phyloP scores from a whole-genome alignment of 2,797 vertebrate genomes.

The Pseudochaenichthys georgianus region DNA sequence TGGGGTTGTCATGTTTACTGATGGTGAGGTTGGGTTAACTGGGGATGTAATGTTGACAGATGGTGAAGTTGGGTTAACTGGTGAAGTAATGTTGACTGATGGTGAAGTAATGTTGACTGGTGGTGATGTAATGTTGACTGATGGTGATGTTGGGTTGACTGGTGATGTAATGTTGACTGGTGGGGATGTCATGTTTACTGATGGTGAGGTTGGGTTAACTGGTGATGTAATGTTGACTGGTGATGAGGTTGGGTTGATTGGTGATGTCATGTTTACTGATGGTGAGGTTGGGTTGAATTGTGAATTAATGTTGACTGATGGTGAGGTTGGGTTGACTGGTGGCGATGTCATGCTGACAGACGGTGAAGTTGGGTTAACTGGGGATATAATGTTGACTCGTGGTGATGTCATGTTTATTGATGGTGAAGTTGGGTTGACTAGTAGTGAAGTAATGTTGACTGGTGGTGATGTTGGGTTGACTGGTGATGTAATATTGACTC shows the following conservation, averaged over 20 bases:
- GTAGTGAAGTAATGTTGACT: not conserved
- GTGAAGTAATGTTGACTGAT: too few species aligned
- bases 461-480: not conserved
- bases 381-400: not conserved
- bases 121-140: too few species aligned
- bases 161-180: too few species aligned
- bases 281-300: not conserved
- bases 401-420: not conserved
- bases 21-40: not conserved
- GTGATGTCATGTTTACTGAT: not conserved
- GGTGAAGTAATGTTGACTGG: too few species aligned
- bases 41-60: too few species aligned
- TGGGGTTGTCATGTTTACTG: too few species aligned
- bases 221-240: too few species aligned
- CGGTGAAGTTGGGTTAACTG: not conserved
- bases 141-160: too few species aligned
- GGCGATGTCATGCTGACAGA: not conserved
- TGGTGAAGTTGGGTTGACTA: too few species aligned
- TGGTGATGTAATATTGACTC: not conserved
- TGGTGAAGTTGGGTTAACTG: not conserved
- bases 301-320: not conserved
- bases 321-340: not conserved
- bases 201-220: too few species aligned
- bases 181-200: too few species aligned
- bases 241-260: not conserved